phyloP scores from a whole-genome alignment of 2,113 vertebrate species.

The Coracopsis vasa region DNA sequence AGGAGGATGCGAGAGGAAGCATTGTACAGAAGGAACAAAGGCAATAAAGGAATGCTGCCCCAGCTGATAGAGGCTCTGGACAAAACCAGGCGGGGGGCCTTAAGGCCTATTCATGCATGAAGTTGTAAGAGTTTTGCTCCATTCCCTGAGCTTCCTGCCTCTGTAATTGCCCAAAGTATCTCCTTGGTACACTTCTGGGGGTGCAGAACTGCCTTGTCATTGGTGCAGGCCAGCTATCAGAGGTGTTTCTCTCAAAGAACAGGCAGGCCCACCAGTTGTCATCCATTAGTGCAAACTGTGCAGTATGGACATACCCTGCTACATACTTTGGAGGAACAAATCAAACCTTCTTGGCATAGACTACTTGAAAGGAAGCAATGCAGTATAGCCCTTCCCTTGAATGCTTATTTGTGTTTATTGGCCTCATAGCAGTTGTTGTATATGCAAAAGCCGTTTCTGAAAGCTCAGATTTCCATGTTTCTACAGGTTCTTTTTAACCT shows the following conservation, averaged over 20 bases:
- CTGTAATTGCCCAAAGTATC: neutral
- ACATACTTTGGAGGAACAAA: neutral
- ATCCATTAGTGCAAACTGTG: neutral
- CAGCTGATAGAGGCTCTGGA: neutral
- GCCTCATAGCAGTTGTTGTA: rapidly evolving
- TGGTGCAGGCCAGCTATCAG: neutral
- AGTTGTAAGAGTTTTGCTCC: neutral
- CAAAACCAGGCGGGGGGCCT: neutral
- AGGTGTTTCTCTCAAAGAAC: neutral
- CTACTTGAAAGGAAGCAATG: neutral
- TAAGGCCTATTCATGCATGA: neutral
- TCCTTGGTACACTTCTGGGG: neutral
- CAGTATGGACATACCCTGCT: neutral
- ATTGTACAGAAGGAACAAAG: neutral
- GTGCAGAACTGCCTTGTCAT: neutral
- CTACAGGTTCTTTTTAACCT: neutral
- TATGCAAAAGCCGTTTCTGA: neutral
- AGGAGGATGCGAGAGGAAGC: neutral
- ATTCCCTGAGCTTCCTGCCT: neutral
- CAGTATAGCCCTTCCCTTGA: rapidly evolving
- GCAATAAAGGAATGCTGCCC: neutral
- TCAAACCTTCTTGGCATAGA: neutral
- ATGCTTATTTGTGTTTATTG: neutral
- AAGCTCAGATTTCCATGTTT: neutral
- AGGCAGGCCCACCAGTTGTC: neutral